Conservation (phyloP, 2,888 invertebrate genomes). For the Leptopilina myrica region DNA sequence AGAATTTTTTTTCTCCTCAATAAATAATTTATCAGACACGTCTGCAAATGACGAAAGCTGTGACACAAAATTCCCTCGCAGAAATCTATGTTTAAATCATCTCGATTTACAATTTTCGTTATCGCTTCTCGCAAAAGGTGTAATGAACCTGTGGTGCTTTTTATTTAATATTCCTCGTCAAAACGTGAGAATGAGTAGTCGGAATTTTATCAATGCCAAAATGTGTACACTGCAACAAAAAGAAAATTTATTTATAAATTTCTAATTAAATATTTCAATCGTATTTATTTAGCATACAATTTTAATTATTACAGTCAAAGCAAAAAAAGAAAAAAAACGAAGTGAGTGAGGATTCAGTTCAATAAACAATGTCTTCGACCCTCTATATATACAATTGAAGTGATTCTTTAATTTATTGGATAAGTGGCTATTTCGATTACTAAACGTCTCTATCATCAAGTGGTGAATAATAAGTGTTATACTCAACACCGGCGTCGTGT, state of each 20-base stretch:
- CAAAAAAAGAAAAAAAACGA: too few species aligned
- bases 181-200: not conserved
- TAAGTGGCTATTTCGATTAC: conserved; percentile 29
- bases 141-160: not conserved
- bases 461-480: conserved; percentile 49
- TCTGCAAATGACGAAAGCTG: too few species aligned
- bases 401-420: conserved; percentile 17
- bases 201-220: too few species aligned
- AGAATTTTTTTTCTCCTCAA: not conserved
- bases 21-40: not conserved
- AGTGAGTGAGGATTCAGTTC: not conserved
- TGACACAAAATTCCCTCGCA: too few species aligned
- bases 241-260: too few species aligned
- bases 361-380: conserved; percentile 3
- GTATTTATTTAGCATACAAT: too few species aligned
- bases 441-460: conserved; percentile 2
- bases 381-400: not conserved
- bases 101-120: conserved; percentile 1
- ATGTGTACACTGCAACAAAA: too few species aligned
- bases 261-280: too few species aligned
- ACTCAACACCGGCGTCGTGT: conserved; percentile 34
- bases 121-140: not conserved
- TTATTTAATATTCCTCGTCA: not conserved
- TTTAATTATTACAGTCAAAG: too few species aligned
- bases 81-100: too few species aligned